Evolutionary conservation across 2,797 vertebrate genomes (phyloP).

Genomic region (Sebastes ruberrimus): DNA sequence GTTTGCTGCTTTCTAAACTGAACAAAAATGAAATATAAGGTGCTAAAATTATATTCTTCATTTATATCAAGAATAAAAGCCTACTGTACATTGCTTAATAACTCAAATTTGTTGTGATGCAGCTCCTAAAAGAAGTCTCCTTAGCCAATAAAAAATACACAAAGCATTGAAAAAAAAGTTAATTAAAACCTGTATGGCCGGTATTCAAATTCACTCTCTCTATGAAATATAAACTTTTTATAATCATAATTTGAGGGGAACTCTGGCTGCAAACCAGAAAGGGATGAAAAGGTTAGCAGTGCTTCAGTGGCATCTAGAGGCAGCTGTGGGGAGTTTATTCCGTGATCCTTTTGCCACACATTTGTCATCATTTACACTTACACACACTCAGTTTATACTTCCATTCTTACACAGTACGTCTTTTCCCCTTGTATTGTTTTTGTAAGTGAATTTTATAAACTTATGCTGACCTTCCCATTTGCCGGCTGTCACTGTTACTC

Average conservation of each 20-base stretch:
- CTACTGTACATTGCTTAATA: neutral
- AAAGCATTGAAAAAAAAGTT: neutral
- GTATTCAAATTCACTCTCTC: constrained; percentile 7
- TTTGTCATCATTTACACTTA: neutral
- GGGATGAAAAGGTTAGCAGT: constrained; percentile 9
- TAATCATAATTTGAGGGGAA: neutral
- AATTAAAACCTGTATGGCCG: constrained; percentile 1
- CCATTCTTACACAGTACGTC: neutral
- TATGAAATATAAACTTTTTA: neutral
- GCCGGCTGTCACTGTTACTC: neutral
- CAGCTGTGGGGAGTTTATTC: constrained; percentile 19
- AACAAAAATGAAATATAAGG: neutral
- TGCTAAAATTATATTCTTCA: neutral
- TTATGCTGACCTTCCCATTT: neutral
- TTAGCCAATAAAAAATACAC: neutral
- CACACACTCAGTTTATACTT: neutral
- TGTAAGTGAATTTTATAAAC: neutral
- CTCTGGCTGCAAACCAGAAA: constrained; percentile 3
- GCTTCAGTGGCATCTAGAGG: constrained; percentile 75
- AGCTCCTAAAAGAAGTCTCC: neutral
- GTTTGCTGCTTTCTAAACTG: neutral
- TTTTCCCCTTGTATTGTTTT: neutral
- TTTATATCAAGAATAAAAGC: neutral
- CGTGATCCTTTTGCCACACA: neutral
- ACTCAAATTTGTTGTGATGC: neutral